Base-by-base conservation (phyloP, 2,888 invertebrate genomes). In the Lysandra bellargus region DNA sequence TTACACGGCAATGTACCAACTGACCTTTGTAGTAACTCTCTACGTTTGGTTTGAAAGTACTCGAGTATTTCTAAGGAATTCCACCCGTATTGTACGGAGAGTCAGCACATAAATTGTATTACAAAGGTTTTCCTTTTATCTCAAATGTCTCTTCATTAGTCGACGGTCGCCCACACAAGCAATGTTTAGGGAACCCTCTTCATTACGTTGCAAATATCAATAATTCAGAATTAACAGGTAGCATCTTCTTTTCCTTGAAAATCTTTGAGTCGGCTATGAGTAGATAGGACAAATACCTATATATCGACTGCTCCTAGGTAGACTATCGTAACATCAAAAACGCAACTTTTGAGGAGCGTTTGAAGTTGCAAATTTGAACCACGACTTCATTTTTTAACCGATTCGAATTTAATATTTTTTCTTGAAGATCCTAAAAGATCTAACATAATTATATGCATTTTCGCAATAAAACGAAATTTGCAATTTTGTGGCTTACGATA, bases 121-220 rank as follows among this genome's bases (percentile, higher is more conserved):
- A 30, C 64, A 64, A 64, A 64, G 64, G 64, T 64, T 64, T 64
- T 23, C 30, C 64, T 64, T 64, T 23, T 64, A 64, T 23, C 64
- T 64, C 7, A 23, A 61, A 23, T 64, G 4, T 30, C 12, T 64
- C 64, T 64, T 30, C 61, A 61, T 61, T 61, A 61, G 61, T 3
- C 23, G 57, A 1, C 17, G 57, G 57, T 57, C 57, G 57, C 57
- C 17, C 57, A 57, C 57, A 57, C 57, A 57, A 57, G 57, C 57
- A 57, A 57, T 57, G 57, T 17, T 57, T 17, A 57, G 17, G 17
- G 61, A 61, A 61, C 61, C 23, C 61, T n/a, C n/a, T n/a, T 61
- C n/a, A 23, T 61, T 61, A n/a, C n/a, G 61, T n/a, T 61, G 61
- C 23, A n/a, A n/a, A 23, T 49, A 49, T 49, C 49, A 49, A 49